Base-by-base conservation (phyloP, 2,888 invertebrate genomes). In the Ectobius pallidus region DNA sequence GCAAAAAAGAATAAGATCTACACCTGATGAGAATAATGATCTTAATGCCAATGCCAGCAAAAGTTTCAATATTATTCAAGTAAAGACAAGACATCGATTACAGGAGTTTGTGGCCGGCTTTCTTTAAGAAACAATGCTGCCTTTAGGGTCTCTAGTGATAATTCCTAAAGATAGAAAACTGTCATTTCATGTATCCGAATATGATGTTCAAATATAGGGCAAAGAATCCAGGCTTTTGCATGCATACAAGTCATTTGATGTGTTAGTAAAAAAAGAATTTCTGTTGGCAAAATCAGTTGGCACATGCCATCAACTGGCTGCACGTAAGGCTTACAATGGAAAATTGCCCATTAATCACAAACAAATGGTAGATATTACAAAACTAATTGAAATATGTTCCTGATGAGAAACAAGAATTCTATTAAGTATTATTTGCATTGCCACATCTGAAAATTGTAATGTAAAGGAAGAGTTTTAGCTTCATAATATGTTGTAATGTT, bases 21-120 rank as follows among this genome's bases (percentile, higher is more conserved):
- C 42, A 65, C 34, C 14, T 39, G 65, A 65, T 27, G 30, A 62
- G 25, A 30, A 27, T 25, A 39, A 65, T 65, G 3, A 16, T 32
- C 20, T 65, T 34, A 65, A n/a, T 34, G 65, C 65, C 65, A 65
- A 34, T 65, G 18, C 20, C 65, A 65, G 65, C 32, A 65, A 55
- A 55, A 22, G 9, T 55, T 55, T 55, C 55, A 55, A 16, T 25
- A 55, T 22, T 55, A n/a, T 55, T 55, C 7, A n/a, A 34, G 34
- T 6, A 34, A 18, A 65, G 42, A 11, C 7, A 65, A 42, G 65
- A 65, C 42, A 30, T 65, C 22, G 22, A 55, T 55, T 55, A 20
- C n/a, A 65, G n/a, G 42, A 65, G 39, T 34, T 65, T n/a, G 39
- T 65, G 65, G 39, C 39, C 22, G 2, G 25, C 16, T 6, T 55